A percentile compares a stretch with the other conserved stretches of the same genome.
These are phyloP conservation scores for Euura saliciscinereae DNA, from an alignment of 1,140 invertebrate genomes.

Conservation along the genomic window DNA sequence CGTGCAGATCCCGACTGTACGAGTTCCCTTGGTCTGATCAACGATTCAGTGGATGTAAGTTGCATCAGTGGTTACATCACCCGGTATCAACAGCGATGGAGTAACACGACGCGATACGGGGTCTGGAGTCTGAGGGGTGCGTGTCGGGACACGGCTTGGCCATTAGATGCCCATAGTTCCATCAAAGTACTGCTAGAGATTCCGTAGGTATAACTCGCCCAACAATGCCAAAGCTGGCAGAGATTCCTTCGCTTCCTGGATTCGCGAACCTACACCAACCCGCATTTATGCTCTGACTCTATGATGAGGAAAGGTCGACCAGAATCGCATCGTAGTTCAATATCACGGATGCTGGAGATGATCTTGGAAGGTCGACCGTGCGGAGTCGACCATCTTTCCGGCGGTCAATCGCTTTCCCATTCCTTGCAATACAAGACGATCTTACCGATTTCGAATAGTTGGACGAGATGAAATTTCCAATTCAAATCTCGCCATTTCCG, in stretches of 20 bases:
- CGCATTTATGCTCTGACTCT: neutral
- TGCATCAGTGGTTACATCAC: constrained; percentile 11
- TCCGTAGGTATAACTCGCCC: constrained; percentile 23
- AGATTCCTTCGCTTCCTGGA: neutral
- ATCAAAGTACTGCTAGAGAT: constrained; percentile 51
- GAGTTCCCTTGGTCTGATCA: neutral
- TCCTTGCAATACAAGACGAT: neutral
- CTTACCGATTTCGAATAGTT: neutral
- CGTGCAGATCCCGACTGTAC: neutral
- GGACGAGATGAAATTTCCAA: neutral
- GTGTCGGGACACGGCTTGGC: constrained; percentile 56
- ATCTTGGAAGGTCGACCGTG: neutral
- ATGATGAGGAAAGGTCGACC: neutral
- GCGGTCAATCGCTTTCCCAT: neutral
- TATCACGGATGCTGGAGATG: constrained; percentile 3
- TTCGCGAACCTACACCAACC: neutral
- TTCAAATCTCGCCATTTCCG: neutral
- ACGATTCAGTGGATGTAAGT: constrained; percentile 8
- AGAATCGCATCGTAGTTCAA: neutral
- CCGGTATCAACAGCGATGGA: constrained; percentile 54
- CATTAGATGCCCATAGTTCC: constrained; percentile 52
- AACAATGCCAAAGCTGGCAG: neutral
- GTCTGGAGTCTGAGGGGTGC: constrained; percentile 43
- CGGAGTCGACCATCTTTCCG: neutral
- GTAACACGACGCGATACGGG: constrained; percentile 47